Percentiles rank a stretch among this genome's conserved stretches.
Conservation (phyloP, 2,113 vertebrate species). For the Centropus unirufus region DNA sequence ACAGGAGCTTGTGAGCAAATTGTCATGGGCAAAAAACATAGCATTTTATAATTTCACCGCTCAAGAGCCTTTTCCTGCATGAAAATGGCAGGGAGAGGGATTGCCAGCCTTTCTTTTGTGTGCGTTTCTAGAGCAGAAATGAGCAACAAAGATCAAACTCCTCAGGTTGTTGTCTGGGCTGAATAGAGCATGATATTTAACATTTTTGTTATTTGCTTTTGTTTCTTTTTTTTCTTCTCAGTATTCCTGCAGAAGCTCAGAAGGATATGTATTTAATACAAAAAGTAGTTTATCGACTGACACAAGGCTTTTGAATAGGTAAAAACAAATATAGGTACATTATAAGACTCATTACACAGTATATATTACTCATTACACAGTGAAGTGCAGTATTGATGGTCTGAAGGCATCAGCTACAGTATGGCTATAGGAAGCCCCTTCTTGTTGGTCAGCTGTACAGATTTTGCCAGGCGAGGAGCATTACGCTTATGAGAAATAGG, state of each 20-base stretch:
- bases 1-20: neutral
- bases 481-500: neutral
- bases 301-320: neutral
- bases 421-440: neutral
- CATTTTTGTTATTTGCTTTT: neutral
- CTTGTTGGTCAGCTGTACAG: neutral
- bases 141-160: neutral
- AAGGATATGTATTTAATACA: neutral
- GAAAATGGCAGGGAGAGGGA: neutral
- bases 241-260: neutral
- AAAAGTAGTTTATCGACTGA: neutral
- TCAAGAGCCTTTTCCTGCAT: neutral
- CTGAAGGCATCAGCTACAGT: neutral
- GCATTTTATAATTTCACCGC: neutral
- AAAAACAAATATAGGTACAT: neutral
- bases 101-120: neutral
- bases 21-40: fast-evolving
- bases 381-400: neutral
- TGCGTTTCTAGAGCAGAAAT: neutral
- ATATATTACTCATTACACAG: neutral
- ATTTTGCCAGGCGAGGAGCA: neutral
- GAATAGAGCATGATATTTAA: neutral
- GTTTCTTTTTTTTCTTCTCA: neutral
- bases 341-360: neutral
- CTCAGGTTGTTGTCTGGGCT: neutral